Evolutionary conservation across 2,113 vertebrate genomes (phyloP).

Genomic region (Sminthopsis crassicaudata): DNA sequence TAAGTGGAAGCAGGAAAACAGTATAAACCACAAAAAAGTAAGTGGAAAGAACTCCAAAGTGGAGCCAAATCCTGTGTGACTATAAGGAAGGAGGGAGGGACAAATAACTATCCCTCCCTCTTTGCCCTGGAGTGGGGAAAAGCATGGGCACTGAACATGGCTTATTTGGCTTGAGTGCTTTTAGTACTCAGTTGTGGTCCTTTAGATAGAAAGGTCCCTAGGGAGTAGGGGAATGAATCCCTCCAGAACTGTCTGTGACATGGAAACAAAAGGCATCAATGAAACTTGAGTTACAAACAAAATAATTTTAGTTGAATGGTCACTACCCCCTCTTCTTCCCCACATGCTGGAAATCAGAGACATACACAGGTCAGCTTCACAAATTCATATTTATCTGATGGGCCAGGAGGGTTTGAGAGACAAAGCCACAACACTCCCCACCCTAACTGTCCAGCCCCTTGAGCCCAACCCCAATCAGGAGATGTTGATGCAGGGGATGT

Average conservation of each 20-base stretch:
- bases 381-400: slow-evolving; percentile 68
- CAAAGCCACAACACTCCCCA: background rate
- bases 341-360: slow-evolving; percentile 37
- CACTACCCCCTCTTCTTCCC: background rate
- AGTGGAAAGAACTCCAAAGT: background rate
- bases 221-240: background rate
- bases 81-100: background rate
- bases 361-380: slow-evolving; percentile 20
- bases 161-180: background rate
- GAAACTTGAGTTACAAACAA: background rate
- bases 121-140: background rate
- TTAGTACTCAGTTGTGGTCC: background rate
- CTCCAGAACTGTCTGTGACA: background rate
- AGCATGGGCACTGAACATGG: background rate
- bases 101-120: background rate
- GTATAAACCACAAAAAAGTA: background rate
- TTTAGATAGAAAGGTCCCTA: background rate
- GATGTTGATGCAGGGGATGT: background rate
- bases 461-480: background rate
- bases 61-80: background rate
- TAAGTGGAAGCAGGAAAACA: background rate
- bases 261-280: background rate
- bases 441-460: background rate
- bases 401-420: background rate
- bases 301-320: background rate